Base-by-base conservation (phyloP, 2,797 vertebrate species). In the Lithobates pipiens region DNA sequence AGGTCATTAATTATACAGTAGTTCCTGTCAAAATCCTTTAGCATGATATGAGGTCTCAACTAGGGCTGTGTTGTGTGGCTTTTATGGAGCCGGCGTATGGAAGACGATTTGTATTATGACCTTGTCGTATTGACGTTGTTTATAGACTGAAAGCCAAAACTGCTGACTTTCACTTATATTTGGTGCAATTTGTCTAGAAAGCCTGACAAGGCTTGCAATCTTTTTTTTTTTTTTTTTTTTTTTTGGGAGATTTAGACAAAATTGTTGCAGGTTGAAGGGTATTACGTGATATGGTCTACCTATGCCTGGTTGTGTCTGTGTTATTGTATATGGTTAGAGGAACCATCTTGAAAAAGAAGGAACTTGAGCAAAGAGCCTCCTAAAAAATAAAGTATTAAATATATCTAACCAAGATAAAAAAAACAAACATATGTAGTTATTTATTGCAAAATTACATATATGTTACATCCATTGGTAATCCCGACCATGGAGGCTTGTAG, bases 1-100 rank as follows among this genome's bases (percentile, higher is more conserved):
- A 13, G 23, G 32, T 72, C 80, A 86, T 86, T 69, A 73, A 78
- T 83, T 86, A 86, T 86, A 78, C n/a, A 86, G 63, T 23, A 83
- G 39, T 79, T 83, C 80, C 76, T 83, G 70, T 83, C 76, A 79
- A 69, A 42, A 68, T 50, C 78, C 76, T 39, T 65, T 67, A 44
- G 67, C 27, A 67, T 71, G 27, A 81, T 27, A 72, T 34, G 72
- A 83, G 61, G 63, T 44, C 84, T 82, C 25, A 63, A 8, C 25
- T 69, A 27, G 63, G 61, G 70, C 32, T 65, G 54, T 77, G 39
- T 42, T 46, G 16, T 0, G 11, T 72, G 29, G 67, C 25, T 46
- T 39, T 61, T 65, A 42, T 80, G 32, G 13, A 34, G 44, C 46
- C 4, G 34, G 18, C 16, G n/a, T 39, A 11, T 32, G 46, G 54